Conservation (phyloP, 2,113 vertebrate genomes). For the Emydura subglobosa region DNA sequence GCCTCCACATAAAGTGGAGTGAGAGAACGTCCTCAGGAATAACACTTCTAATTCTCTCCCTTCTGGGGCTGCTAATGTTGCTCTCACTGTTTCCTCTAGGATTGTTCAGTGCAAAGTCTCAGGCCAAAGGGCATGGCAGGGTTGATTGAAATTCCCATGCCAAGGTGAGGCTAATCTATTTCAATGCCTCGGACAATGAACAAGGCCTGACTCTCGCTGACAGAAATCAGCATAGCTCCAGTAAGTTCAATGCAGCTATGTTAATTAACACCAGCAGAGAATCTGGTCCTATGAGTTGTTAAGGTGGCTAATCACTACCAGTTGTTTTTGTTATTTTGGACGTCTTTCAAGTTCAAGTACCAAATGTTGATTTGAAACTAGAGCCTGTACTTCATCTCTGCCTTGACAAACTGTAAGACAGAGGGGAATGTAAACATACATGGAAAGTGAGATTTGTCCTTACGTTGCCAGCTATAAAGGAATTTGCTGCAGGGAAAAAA, state of each 20-base stretch:
- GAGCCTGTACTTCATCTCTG: neutral
- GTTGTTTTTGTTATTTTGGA: neutral
- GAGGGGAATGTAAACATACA: neutral
- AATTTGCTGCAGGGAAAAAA: neutral
- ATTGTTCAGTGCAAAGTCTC: slow-evolving; percentile 18
- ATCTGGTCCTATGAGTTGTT: neutral
- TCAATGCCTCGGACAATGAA: neutral
- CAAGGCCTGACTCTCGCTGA: neutral
- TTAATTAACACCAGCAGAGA: neutral
- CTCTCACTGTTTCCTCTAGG: neutral
- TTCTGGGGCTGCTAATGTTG: neutral
- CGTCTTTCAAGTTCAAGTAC: neutral
- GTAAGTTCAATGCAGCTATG: slow-evolving; percentile 2
- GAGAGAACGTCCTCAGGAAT: slow-evolving; percentile 10
- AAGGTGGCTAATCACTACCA: neutral
- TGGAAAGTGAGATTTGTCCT: neutral
- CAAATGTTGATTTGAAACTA: neutral
- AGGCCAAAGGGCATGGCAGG: neutral
- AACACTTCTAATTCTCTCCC: neutral
- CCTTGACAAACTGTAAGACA: neutral
- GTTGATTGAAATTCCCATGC: slow-evolving; percentile 11
- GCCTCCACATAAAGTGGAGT: slow-evolving; percentile 12
- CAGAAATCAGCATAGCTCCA: neutral
- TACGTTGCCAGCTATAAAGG: neutral
- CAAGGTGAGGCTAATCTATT: slow-evolving; percentile 13